Evolutionary conservation across 2,888 invertebrate species (phyloP), one percentile per base, ranked within the genome.

Genomic region (Dione vanillae): DNA sequence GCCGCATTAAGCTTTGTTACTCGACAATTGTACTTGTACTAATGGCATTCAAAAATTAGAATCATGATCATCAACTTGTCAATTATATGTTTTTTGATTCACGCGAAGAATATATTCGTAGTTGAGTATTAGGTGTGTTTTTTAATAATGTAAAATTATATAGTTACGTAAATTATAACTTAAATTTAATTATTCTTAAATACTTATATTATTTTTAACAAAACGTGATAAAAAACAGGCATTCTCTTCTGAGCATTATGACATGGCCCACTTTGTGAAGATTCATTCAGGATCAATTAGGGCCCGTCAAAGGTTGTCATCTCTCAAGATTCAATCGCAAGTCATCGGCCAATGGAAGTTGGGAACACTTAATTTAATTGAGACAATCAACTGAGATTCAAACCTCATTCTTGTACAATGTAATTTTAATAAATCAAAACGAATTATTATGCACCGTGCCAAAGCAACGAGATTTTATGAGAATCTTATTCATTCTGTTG

Each of bases 351-450:
- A 82, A 81, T 75, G 76, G 74, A 71, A 68, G 72, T 68, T 80
- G 81, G 78, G 81, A 79, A 85, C 86, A 85, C 84, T 89, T 90
- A 85, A 89, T 90, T 87, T 89, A 87, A 91, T 90, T 89, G 85
- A 87, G 83, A 85, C 89, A 88, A 90, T 83, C 78, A 76, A 71
- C 69, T 68, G 64, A 73, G 75, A 78, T 75, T 71, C 65, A 67
- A 61, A 65, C 67, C 61, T 62, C 74, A 66, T 64, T 70, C 61
- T 62, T 45, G 16, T 37, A 68, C 67, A 65, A 69, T 66, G 69
- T 52, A 58, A 40, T 67, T 67, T 41, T 67, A 67, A 72, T 67
- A 65, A 68, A 70, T 62, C 61, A 56, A 68, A 43, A 19, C 41
- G 54, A 67, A 52, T 65, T 51, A 65, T 49, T 27, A 19, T n/a